Evolutionary conservation across 2,797 vertebrate species (phyloP), one percentile per base, ranked within the genome.

Genomic region (Ceryle rudis): DNA sequence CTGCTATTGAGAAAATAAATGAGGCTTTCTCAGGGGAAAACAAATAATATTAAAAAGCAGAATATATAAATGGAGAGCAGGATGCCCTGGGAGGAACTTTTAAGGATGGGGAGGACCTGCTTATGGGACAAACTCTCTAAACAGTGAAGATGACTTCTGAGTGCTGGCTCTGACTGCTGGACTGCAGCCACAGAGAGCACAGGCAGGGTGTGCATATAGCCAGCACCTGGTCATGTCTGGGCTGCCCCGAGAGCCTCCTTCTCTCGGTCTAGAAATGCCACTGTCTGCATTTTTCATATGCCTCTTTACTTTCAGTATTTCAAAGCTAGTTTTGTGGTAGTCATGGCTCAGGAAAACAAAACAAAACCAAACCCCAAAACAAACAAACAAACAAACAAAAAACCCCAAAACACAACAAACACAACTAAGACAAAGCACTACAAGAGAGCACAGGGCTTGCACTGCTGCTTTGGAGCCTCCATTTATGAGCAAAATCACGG

Each of bases 211-310:
- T 3, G 14, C 15, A 22, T 11, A 60, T 6, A 31, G 18, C 6
- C 62, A 66, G 62, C 46, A 73, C 1, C 2, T 17, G 31, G 28
- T 26, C 60, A 23, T 31, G 31, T 31, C 25, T 17, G 11, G 44
- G 44, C 67, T 64, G 25, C 41, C 33, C 17, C 0, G 0, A 28
- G 18, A 54, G 31, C 28, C 16, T 80, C 41, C 49, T 69, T 84
- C 18, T 41, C 62, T 60, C 0, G 0, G 29, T 29, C 70, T 64
- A 19, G 26, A 85, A 91, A 29, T 33, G 35, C 90, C 35, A 58
- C 87, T 92, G 28, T 72, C 87, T 96, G 71, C n/a, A n/a, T 94
- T 97, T 95, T 83, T 97, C 73, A n/a, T 21, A 61, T 5, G 37
- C n/a, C n/a, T 81, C 51, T 61, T 75, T 17, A 28, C 17, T 42